Conservation (phyloP, 2,888 invertebrate genomes). For the Ceratothoa steindachneri region DNA sequence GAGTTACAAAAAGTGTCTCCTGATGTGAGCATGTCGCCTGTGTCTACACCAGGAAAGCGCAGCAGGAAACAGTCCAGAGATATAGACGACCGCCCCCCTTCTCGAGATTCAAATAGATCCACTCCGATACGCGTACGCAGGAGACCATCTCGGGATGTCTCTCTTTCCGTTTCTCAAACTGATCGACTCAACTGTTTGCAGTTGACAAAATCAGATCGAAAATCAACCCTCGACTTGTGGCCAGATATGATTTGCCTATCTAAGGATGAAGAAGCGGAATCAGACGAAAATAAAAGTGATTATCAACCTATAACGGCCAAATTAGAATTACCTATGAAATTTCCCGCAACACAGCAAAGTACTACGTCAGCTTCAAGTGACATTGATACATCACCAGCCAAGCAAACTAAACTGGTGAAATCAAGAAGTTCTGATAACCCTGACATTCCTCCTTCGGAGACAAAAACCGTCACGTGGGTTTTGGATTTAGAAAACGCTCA, state of each 20-base stretch:
- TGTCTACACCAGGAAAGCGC: background rate
- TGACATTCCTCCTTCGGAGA: background rate
- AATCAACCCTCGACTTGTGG: slow-evolving; percentile 26
- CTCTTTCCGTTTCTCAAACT: slow-evolving; percentile 30
- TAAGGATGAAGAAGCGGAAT: slow-evolving; percentile 20
- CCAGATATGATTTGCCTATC: slow-evolving; percentile 40
- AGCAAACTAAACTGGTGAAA: background rate
- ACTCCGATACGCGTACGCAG: slow-evolving; percentile 17
- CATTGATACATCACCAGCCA: background rate
- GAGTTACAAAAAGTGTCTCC: background rate
- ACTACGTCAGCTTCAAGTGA: background rate
- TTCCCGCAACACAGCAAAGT: background rate
- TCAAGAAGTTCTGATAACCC: background rate
- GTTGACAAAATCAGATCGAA: slow-evolving; percentile 16
- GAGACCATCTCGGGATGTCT: slow-evolving; percentile 42
- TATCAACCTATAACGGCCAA: slow-evolving; percentile 2
- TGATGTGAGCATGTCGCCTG: slow-evolving; percentile 8
- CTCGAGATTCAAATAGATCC: slow-evolving; percentile 18
- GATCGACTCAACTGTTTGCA: slow-evolving; percentile 23
- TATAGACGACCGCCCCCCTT: slow-evolving; percentile 3
- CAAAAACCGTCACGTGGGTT: background rate
- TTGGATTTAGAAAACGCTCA: slow-evolving; percentile 1
- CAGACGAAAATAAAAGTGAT: slow-evolving; percentile 15
- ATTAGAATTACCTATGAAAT: slow-evolving; percentile 12
- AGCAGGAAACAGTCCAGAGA: slow-evolving; percentile 7